Conservation (phyloP, 1,140 invertebrate species). For the Caenorhabditis remanei region DNA sequence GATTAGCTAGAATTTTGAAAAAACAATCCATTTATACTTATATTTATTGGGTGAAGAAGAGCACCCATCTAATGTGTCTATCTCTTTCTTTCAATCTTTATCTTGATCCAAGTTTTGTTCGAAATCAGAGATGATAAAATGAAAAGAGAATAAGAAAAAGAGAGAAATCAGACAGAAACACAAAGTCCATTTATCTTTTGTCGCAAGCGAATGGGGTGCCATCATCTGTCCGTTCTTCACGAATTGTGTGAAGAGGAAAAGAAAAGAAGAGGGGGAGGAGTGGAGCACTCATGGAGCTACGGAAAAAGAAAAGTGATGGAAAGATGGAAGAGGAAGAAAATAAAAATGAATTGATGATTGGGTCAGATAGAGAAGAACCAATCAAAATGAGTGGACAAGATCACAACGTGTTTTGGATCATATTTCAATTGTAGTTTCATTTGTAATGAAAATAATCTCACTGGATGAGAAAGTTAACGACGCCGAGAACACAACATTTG, state of each 20-base stretch:
- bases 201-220: slow-evolving; percentile 54
- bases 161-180: slow-evolving; percentile 14
- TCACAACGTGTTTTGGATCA: neutral
- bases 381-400: neutral
- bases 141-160: neutral
- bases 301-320: slow-evolving; percentile 15
- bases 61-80: neutral
- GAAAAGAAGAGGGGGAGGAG: neutral
- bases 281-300: slow-evolving; percentile 42
- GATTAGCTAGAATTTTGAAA: too few species aligned
- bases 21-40: neutral
- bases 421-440: slow-evolving; percentile 11
- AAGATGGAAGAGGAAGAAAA: slow-evolving; percentile 27
- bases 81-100: neutral
- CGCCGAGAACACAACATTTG: too few species aligned
- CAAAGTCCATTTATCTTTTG: slow-evolving; percentile 56
- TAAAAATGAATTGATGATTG: slow-evolving; percentile 24
- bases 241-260: slow-evolving; percentile 46
- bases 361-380: neutral
- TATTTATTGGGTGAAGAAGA: slow-evolving; percentile 48
- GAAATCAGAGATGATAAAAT: slow-evolving; percentile 50
- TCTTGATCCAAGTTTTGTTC: slow-evolving; percentile 33
- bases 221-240: slow-evolving; percentile 55
- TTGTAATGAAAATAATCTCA: neutral
- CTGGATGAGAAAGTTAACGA: too few species aligned